phyloP scores from a whole-genome alignment of 23 tunicate species.

The Botrylloides violaceus region DNA sequence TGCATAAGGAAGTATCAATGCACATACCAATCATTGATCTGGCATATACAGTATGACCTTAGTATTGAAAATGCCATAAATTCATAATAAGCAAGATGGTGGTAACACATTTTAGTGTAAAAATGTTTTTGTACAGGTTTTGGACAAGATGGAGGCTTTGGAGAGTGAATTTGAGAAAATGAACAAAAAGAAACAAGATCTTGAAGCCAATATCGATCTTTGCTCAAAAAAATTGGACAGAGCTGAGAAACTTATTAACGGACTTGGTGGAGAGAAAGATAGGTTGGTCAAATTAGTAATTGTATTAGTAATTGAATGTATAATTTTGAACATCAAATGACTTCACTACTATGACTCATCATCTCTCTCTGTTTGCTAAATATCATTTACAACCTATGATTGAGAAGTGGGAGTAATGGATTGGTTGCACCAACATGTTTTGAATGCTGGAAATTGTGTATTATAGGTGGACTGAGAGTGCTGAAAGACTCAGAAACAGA shows the following conservation, averaged over 20 bases:
- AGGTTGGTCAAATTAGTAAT: constrained; percentile 24
- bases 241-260: constrained; percentile 84
- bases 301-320: too few species aligned
- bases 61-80: too few species aligned
- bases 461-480: constrained; percentile 69
- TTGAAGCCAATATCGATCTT: constrained; percentile 84
- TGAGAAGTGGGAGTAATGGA: too few species aligned
- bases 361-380: background rate
- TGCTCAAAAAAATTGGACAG: constrained; percentile 83
- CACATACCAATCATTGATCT: too few species aligned
- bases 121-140: constrained; percentile 61
- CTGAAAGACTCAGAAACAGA: constrained; percentile 43
- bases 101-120: too few species aligned
- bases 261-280: constrained; percentile 91
- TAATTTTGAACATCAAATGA: too few species aligned
- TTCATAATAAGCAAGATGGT: too few species aligned
- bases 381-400: background rate
- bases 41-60: too few species aligned
- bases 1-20: too few species aligned
- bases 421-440: too few species aligned
- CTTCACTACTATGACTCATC: too few species aligned
- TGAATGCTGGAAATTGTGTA: background rate
- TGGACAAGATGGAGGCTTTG: constrained; percentile 80
- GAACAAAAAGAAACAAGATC: constrained; percentile 80
- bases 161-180: constrained; percentile 71